Evolutionary conservation across 2,888 invertebrate genomes (phyloP), one percentile per base, ranked within the genome.

Genomic region (Zeuzera pyrina): DNA sequence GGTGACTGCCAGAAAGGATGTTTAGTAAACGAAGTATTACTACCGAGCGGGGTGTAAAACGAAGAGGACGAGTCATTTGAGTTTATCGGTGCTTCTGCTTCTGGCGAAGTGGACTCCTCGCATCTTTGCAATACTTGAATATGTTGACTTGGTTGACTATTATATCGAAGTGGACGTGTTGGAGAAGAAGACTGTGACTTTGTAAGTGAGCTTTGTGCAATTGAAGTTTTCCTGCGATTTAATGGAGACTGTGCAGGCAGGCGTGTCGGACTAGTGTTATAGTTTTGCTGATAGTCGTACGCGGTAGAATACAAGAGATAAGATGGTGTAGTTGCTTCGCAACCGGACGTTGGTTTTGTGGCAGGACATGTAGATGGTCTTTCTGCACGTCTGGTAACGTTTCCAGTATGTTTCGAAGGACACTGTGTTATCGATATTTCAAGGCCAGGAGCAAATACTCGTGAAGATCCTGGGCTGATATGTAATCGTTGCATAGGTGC

Each of bases 361-460:
- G 63, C 57, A 12, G 58, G 57, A 36, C 70, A 72, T 2, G 45
- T 35, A 12, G 39, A 8, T 6, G 41, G 33, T 13, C 36, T 42
- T 27, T 36, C 40, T 6, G 33, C 43, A 15, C 38, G 38, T 24
- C 19, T 35, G 23, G 33, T n/a, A n/a, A n/a, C 15, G 7, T 11
- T 28, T 39, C 38, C 13, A 27, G 21, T 23, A 43, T 44, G 34
- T 23, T 40, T 45, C 2, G 57, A 42, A 2, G 66, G 63, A 33
- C 77, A 77, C 1, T 45, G 48, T 2, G 41, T 55, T n/a, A 70
- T 27, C 3, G 60, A 46, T 37, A 77, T 58, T 14, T 66, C 57
- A 10, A 62, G 8, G 3, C 67, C 70, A 0, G 66, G 62, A 1
- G 56, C 53, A 22, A 47, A 49, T 1, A 49, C 54, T 12, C 36